A percentile compares a stretch with the other conserved stretches of the same genome.
Evolutionary conservation across 2,113 vertebrate species (phyloP).

Genomic region (Pogona vitticeps): DNA sequence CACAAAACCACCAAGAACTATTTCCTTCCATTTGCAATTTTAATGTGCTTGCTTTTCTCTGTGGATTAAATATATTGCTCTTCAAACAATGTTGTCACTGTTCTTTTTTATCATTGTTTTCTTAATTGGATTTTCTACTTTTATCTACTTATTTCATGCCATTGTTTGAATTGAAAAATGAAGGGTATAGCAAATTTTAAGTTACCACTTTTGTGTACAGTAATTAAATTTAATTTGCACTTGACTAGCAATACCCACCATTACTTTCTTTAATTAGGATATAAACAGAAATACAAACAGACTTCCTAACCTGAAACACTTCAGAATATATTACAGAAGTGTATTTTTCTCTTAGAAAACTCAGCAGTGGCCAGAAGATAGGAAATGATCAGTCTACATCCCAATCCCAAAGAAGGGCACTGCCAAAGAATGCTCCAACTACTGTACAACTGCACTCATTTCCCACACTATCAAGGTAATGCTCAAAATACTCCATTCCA

Average conservation of each 20-base stretch:
- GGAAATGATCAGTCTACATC: too few species aligned
- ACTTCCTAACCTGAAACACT: not conserved
- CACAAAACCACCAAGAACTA: not conserved
- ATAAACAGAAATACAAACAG: not conserved
- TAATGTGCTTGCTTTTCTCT: conserved; percentile 10
- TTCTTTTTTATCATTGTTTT: not conserved
- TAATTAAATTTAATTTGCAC: conserved; percentile 1
- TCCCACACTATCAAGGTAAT: too few species aligned
- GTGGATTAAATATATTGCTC: not conserved
- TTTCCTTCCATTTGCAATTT: not conserved
- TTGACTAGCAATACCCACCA: not conserved
- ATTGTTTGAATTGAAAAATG: not conserved
- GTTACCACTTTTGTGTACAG: not conserved
- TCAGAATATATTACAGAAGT: not conserved
- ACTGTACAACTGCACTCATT: too few species aligned
- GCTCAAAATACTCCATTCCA: too few species aligned
- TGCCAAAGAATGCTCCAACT: too few species aligned
- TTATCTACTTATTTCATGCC: not conserved
- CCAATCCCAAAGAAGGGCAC: too few species aligned
- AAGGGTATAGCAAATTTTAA: not conserved
- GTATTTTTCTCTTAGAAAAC: not conserved
- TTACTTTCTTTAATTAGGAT: not conserved
- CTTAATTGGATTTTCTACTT: conserved; percentile 7
- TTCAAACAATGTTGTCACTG: conserved; percentile 5
- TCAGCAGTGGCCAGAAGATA: too few species aligned